Evolutionary conservation across 2,797 vertebrate species (phyloP), one percentile per base, ranked within the genome.

Genomic region (Acropternis orthonyx): DNA sequence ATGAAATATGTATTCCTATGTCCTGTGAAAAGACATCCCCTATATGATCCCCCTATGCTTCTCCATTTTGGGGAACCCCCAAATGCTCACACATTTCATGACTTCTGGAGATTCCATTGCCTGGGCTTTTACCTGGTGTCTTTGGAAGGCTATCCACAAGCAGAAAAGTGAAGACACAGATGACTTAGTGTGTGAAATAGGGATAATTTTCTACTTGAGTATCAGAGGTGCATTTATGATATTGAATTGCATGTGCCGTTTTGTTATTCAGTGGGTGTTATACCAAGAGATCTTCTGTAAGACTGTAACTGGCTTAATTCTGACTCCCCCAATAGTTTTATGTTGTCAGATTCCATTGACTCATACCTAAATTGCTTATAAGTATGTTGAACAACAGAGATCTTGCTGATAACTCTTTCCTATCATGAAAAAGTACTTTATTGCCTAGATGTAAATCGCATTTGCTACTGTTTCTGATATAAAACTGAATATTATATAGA

Each of bases 41-140:
- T 37, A 12, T 52, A 32, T 34, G 13, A 6, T 78, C 4, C 19
- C 21, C 4, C 3, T 61, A 23, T 26, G 10, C 14, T 61, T 30
- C 8, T 16, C 12, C 12, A 21, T 12, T 10, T 17, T 1, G 9
- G 4, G 23, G 24, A 58, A 4, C 1, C 6, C n/a, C 21, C 34
- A 34, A 6, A 32, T 4, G 1, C 5, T 59, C 43, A 30, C 18
- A 32, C 4, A n/a, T 67, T 74, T 67, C 37, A 67, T 44, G 46
- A 75, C 6, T 52, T 49, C 15, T 75, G 30, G 36, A 87, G 12
- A n/a, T 55, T 58, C 8, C 3, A 1, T 9, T 49, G 15, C 5
- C 27, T 82, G 22, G 6, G 14, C 9, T 66, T 13, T 67, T 59
- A 41, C 4, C 24, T 77, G 7, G 5, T 78, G 7, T n/a, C 27